Conservation (phyloP, 2,888 invertebrate species). For the Rhagium mordax region DNA sequence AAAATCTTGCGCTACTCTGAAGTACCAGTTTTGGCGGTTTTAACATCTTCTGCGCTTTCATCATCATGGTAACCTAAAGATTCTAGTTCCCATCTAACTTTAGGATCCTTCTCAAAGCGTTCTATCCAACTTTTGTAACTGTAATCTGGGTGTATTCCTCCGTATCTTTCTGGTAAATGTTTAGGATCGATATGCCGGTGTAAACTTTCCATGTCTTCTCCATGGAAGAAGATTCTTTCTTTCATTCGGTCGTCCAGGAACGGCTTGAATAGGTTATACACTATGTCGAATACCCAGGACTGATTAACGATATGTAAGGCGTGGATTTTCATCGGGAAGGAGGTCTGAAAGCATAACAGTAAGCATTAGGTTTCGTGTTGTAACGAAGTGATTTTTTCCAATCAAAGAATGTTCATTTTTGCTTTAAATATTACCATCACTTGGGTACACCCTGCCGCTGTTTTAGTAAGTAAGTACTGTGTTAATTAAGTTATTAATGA, state of each 20-base stretch:
- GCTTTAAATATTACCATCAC: too few species aligned
- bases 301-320: conserved; percentile 86
- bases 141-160: conserved; percentile 79
- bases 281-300: conserved; percentile 86
- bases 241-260: conserved; percentile 80
- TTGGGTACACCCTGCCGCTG: too few species aligned
- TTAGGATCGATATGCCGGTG: conserved; percentile 82
- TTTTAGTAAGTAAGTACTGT: too few species aligned
- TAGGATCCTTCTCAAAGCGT: conserved; percentile 73
- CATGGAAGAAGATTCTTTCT: conserved; percentile 78
- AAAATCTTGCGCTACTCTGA: neutral
- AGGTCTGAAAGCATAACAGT: conserved; percentile 71
- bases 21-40: neutral
- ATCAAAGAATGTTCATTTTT: too few species aligned
- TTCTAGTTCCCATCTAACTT: conserved; percentile 77
- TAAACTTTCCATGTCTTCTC: conserved; percentile 79
- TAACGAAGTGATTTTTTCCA: too few species aligned
- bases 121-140: conserved; percentile 84
- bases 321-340: conserved; percentile 81
- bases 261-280: conserved; percentile 85
- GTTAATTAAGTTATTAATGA: too few species aligned
- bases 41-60: neutral
- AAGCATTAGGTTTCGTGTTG: too few species aligned
- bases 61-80: conserved; percentile 71
- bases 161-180: conserved; percentile 78